Evolutionary conservation across 2,888 invertebrate species (phyloP).

Genomic region (Tigriopus californicus): DNA sequence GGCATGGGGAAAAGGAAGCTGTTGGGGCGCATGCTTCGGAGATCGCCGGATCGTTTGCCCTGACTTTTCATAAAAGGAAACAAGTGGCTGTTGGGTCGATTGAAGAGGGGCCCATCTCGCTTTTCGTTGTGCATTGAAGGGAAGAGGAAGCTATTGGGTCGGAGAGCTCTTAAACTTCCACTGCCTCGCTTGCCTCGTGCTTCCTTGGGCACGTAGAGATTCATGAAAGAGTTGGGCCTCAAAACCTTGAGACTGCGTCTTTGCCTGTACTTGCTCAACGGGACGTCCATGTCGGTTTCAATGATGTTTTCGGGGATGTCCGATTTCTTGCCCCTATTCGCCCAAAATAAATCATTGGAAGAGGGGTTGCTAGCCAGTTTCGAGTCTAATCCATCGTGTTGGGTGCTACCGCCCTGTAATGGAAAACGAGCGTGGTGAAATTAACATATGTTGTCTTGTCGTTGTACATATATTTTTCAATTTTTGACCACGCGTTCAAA

Average conservation of each 20-base stretch:
- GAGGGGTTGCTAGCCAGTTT: not conserved
- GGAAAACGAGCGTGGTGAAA: no score
- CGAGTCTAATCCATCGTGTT: no score
- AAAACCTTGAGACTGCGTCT: no score
- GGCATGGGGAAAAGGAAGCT: not conserved
- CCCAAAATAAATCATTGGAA: conserved; percentile 4
- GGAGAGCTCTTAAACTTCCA: not conserved
- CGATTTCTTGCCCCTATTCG: not conserved
- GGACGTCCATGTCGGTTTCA: no score
- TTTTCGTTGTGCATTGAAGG: not conserved
- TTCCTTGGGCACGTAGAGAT: not conserved
- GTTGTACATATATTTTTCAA: no score
- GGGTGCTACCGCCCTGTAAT: no score
- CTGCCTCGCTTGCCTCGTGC: no score
- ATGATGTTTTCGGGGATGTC: no score
- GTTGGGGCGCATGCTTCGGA: not conserved
- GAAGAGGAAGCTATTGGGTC: conserved; percentile 10
- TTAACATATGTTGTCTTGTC: no score
- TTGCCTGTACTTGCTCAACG: no score
- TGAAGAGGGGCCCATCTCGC: not conserved
- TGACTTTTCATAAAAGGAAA: not conserved
- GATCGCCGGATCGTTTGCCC: not conserved
- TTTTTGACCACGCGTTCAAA: no score
- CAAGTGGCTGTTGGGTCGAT: conserved; percentile 2
- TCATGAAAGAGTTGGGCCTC: not conserved